Conservation (phyloP, 2,888 invertebrate genomes). For the Cosmia trapezina region DNA sequence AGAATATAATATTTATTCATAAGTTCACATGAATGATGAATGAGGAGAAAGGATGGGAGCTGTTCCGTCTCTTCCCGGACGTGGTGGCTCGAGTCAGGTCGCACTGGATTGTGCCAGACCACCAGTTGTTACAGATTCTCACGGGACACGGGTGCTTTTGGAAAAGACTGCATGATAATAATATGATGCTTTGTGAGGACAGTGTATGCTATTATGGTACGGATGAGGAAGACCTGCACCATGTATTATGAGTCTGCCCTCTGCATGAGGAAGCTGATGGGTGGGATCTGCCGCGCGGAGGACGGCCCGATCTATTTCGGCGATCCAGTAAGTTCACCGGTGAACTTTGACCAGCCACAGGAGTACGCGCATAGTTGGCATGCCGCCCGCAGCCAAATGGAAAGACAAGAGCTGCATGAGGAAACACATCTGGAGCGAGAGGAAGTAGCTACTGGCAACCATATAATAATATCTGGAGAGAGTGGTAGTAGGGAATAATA, state of each 20-base stretch:
- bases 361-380: constrained; percentile 24
- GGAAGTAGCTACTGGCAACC: no score
- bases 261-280: constrained; percentile 1
- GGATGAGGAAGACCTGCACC: constrained; percentile 26
- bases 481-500: no score
- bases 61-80: constrained; percentile 42
- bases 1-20: neutral
- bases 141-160: constrained; percentile 49
- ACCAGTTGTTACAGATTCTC: constrained; percentile 54
- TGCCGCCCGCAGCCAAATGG: neutral
- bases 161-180: constrained; percentile 43
- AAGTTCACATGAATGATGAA: constrained; percentile 2
- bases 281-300: neutral
- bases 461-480: no score
- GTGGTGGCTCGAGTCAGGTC: no score
- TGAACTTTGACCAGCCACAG: constrained; percentile 15
- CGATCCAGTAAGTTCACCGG: neutral
- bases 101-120: constrained; percentile 53
- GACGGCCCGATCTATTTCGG: neutral
- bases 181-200: constrained; percentile 37
- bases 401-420: no score
- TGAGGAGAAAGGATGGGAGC: constrained; percentile 33
- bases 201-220: constrained; percentile 26
- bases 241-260: constrained; percentile 24
- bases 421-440: no score